phyloP scores from a whole-genome alignment of 2,113 vertebrate genomes.

The Hippocampus mohnikei region DNA sequence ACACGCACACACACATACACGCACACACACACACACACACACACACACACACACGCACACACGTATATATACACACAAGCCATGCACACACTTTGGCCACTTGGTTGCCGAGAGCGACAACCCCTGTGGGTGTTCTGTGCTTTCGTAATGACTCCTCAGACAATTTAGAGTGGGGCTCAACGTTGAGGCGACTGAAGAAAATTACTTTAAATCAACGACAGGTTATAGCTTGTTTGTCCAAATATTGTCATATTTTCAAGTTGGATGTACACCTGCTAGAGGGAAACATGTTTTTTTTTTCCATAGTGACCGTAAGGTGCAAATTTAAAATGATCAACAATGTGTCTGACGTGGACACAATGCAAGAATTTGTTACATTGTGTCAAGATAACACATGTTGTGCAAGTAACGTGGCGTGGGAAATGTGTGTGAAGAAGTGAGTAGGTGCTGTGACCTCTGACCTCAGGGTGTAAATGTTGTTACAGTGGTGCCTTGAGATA shows the following conservation, averaged over 20 bases:
- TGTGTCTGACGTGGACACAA: slow-evolving; percentile 6
- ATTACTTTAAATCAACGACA: slow-evolving; percentile 20
- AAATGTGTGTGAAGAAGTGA: not conserved
- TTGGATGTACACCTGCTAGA: not conserved
- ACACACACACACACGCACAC: not conserved
- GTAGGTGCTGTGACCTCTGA: not conserved
- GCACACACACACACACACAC: not conserved
- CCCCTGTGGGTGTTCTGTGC: slow-evolving; percentile 59
- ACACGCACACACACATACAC: not conserved
- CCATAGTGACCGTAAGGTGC: slow-evolving; percentile 95
- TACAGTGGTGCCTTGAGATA: not conserved
- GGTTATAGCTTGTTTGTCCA: slow-evolving; percentile 18
- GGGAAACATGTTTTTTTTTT: not conserved
- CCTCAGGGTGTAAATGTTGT: not conserved
- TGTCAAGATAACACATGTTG: not conserved
- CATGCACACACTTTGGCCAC: slow-evolving; percentile 36
- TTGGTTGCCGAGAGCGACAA: slow-evolving; percentile 62
- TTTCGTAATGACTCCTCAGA: slow-evolving; percentile 58
- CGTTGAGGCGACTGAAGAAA: slow-evolving; percentile 32
- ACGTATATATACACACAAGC: not conserved
- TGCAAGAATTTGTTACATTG: not conserved
- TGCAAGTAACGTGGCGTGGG: not conserved
- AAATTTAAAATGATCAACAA: slow-evolving; percentile 3
- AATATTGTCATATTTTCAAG: slow-evolving; percentile 14
- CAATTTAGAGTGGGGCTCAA: slow-evolving; percentile 53